Base-by-base conservation (phyloP, 2,888 invertebrate genomes). In the Meteorus cinctellus region DNA sequence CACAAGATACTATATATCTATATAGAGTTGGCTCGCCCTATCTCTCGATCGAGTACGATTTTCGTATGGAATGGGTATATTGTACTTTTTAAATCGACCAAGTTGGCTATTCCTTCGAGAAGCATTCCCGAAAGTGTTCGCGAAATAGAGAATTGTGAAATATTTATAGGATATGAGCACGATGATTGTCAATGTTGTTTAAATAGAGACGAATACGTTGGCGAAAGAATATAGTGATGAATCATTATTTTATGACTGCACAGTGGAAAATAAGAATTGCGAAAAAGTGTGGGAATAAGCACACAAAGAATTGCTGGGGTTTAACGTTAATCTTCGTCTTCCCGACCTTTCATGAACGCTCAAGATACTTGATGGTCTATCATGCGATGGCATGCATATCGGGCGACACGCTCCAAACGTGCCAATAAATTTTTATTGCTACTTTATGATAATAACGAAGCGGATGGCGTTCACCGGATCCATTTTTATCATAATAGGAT, bases 351-450 rank as follows among this genome's bases (percentile, higher is more conserved):
- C 63, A 63, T 72, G 63, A 63, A 48, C 48, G 45, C 10, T 34
- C 19, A 36, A 48, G 45, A 62, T 31, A 71, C 63, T 72, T 63
- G 72, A 72, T 72, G 63, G 63, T 65, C 62, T 63, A 72, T 72
- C 63, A 72, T 19, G n/a, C 69, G 66, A 45, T 34, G 34, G 41
- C 48, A 29, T 48, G 63, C 63, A 72, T 31, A 48, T 45, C 31
- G 63, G 29, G 55, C 31, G 29, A 60, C 60, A 71, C 55, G n/a
- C 71, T 70, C n/a, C 29, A 83, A 83, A 82, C 83, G 82, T 84
- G 85, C 84, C 87, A 84, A 88, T 88, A 88, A 88, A 88, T 88
- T 88, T 88, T 87, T 88, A 88, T 87, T 85, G 86, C 86, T 83
- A 82, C 84, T 86, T 87, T 85, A 86, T 84, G 86, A 84, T 85